Evolutionary conservation across 2,797 vertebrate species (phyloP), one percentile per base, ranked within the genome.

Genomic region (Mormyrops boulengeri): DNA sequence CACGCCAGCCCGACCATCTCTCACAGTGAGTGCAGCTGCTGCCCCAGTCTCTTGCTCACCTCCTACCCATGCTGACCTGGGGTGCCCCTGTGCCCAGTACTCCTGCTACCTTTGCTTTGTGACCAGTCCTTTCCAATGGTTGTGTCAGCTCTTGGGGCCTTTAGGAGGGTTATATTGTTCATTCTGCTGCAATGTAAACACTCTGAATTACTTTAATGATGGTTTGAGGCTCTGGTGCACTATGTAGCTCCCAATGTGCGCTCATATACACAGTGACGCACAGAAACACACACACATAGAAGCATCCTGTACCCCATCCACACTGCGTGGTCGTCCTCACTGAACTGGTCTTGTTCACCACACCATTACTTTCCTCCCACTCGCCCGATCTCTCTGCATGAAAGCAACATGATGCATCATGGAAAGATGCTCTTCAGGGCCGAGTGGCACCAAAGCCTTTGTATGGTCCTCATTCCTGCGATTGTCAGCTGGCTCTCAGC

Each of bases 1-100:
- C 97, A 98, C 90, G 95, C 97, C 73, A 96, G 95, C 89, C 95
- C 97, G 0, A 95, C 96, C 69, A 73, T 90, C 73, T 66, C 94
- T 0, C 96, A 96, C 94, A 95, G 96, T 96, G 91, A 96, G 96
- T 94, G 49, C 38, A 17, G 34, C 52, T 8, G 49, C 49, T 41
- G 17, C 4, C 38, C 34, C 34, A 1, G 17, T 66, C 53, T 60
- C 38, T 14, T 6, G 4, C 53, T 44, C 53, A 4, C 30, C 53
- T 19, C 22, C 49, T 17, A 19, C 34, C 73, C 38, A 80, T n/a
- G 14, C 19, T 44, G 14, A 17, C 38, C 77, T n/a, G 77, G 14
- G 77, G 8, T 2, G 41, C 3, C 2, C 8, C 44, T 19, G 41
- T 11, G 1, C 44, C n/a, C 3, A 49, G 34, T 77, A 41, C 34